Base-by-base conservation (phyloP, 2,888 invertebrate genomes). In the Halictus ligatus region DNA sequence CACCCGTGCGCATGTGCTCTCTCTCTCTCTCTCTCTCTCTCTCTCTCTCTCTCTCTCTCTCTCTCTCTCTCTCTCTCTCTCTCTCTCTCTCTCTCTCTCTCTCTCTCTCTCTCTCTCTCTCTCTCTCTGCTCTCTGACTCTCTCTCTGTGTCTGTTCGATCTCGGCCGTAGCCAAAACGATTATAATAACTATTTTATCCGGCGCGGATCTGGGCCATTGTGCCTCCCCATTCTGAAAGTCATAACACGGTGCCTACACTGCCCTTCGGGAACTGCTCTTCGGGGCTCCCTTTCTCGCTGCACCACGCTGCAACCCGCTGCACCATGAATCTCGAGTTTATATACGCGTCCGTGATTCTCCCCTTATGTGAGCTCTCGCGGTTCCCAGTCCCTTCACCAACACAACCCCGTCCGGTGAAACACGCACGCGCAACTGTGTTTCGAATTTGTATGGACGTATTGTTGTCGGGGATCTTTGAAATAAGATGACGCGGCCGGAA, bases 131-230 rank as follows among this genome's bases (percentile, higher is more conserved):
- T 71, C 75, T 72, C 74, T 82, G 43, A n/a, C n/a, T n/a, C n/a
- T 35, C 7, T 7, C 7, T 64, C 75, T 69, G 71, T 73, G 73
- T 82, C 69, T 25, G 71, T 81, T 91, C 90, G 88, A 90, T 90
- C 84, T 80, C 77, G 73, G 85, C 90, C 93, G 91, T 90, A 91
- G 91, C 92, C 93, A 93, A 93, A 94, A 94, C 94, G 94, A 94
- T 95, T 94, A 95, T 95, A 95, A 95, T 94, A 95, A 95, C 95
- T 94, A 95, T 95, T 95, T 95, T 95, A 95, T 95, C 95, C 94
- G 93, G 93, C 93, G 92, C 92, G 92, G 94, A 95, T 95, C 95
- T 95, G 94, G 93, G 90, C 94, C 94, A 95, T 95, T 95, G 95
- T 95, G 93, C 92, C 92, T 94, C 91, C 93, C 94, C 93, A 94